Evolutionary conservation across 2,888 invertebrate species (phyloP).

Genomic region (Cynaeus angustus): DNA sequence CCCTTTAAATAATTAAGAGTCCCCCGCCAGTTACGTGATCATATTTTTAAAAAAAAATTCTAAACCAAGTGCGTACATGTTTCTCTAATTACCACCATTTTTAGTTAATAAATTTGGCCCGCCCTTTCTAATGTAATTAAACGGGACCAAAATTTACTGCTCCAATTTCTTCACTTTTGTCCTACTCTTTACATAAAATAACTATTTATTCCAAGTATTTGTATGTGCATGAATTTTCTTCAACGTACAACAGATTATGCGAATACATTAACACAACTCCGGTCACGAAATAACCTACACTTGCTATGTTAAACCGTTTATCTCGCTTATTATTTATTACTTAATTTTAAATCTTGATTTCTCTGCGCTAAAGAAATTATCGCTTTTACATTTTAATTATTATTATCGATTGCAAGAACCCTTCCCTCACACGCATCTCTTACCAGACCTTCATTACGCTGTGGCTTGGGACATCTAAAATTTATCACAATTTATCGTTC

Average conservation of each 20-base stretch:
- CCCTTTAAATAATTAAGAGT: slow-evolving; percentile 47
- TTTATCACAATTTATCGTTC: no score
- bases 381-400: slow-evolving; percentile 41
- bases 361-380: slow-evolving; percentile 38
- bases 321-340: slow-evolving; percentile 50
- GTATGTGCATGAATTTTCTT: slow-evolving; percentile 54
- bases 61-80: slow-evolving; percentile 46
- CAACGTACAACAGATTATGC: slow-evolving; percentile 50
- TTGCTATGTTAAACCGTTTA: slow-evolving; percentile 50
- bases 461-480: not conserved
- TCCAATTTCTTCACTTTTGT: slow-evolving; percentile 48
- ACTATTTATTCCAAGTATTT: slow-evolving; percentile 53
- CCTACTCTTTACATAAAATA: slow-evolving; percentile 43
- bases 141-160: slow-evolving; percentile 41
- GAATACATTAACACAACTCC: slow-evolving; percentile 50
- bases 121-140: slow-evolving; percentile 45
- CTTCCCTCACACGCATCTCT: slow-evolving; percentile 15
- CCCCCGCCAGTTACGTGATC: slow-evolving; percentile 40
- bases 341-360: slow-evolving; percentile 45
- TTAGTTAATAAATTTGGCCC: slow-evolving; percentile 50
- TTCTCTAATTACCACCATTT: slow-evolving; percentile 45
- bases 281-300: slow-evolving; percentile 51
- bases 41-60: slow-evolving; percentile 44
- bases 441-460: slow-evolving; percentile 6
- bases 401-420: slow-evolving; percentile 33